Base-by-base conservation (phyloP, 2,888 invertebrate species). In the Scaptomyza tumidula region DNA sequence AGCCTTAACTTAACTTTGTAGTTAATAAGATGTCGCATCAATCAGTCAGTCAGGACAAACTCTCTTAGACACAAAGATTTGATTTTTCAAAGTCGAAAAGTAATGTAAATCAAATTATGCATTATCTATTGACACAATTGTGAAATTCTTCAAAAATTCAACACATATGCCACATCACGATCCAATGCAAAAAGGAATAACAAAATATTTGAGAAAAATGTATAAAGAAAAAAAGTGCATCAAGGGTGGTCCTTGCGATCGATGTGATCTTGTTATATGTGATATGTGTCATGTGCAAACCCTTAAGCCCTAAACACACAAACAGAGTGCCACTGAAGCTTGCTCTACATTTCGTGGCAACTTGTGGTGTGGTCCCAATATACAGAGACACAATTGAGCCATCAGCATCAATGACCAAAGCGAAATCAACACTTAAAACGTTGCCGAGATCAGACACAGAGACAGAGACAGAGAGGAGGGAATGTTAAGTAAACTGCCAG, bases 331-430 rank as follows among this genome's bases (percentile, higher is more conserved):
- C 44, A 52, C 49, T 33, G 44, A 46, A 52, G 41, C 7, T 45
- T 71, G 78, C 73, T 78, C 83, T 54, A 87, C 55, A 77, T 78
- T 84, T 84, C 85, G 60, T 35, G 59, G 84, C 78, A 81, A 84
- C 86, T 70, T 66, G 48, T 48, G 41, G 81, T 86, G 85, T 86
- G 85, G 85, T 88, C 86, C 86, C 70, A 39, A 39, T 39, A 39
- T 14, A 24, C 7, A 29, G 1, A 31, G 1, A 31, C 74, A 58
- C 79, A 86, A 85, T 85, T 85, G 88, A 85, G 85, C 86, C 88
- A 85, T 81, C 80, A 74, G 80, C 68, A 77, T 83, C 86, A 82
- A 77, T 69, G 74, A 69, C 70, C 67, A 62, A 52, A 69, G 24
- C 60, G 62, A 62, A 59, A 62, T 56, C 74, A 69, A 73, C 73